Percentiles rank a stretch among this genome's conserved stretches.
These are phyloP conservation scores for Odontomachus brunneus DNA, from an alignment of 1,140 invertebrate species.

Conservation along the genomic window DNA sequence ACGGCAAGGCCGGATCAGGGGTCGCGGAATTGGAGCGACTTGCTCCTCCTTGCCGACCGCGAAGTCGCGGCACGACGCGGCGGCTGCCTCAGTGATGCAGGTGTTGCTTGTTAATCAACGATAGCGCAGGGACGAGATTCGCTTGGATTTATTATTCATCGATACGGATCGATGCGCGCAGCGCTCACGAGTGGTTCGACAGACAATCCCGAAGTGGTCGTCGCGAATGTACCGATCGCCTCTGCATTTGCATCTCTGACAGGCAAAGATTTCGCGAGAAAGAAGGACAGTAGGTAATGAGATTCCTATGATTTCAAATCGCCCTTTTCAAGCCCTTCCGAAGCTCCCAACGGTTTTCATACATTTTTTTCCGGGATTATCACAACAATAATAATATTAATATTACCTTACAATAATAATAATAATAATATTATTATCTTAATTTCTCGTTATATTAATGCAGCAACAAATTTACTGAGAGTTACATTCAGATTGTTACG, in stretches of 20 bases:
- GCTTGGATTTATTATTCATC: conserved; percentile 46
- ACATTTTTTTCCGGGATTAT: too few relatives aligned
- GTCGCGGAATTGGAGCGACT: conserved; percentile 68
- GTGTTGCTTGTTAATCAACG: conserved; percentile 38
- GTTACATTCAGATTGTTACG: too few relatives aligned
- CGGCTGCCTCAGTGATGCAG: conserved; percentile 34
- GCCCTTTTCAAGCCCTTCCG: too few relatives aligned
- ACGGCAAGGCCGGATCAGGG: conserved; percentile 61
- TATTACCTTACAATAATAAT: too few relatives aligned
- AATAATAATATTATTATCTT: too few relatives aligned
- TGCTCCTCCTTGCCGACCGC: conserved; percentile 31
- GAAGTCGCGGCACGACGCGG: conserved; percentile 32
- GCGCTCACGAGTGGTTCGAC: not conserved
- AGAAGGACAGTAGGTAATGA: too few relatives aligned
- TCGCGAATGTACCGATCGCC: not conserved
- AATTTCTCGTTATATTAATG: too few relatives aligned
- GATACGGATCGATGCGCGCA: conserved; percentile 19
- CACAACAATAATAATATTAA: too few relatives aligned
- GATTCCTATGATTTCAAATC: too few relatives aligned
- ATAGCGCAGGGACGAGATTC: not conserved
- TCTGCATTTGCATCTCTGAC: not conserved
- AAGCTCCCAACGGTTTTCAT: too few relatives aligned
- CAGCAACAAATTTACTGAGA: too few relatives aligned
- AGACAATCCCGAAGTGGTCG: not conserved
- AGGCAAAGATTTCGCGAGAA: too few relatives aligned